phyloP scores from a whole-genome alignment of 2,888 invertebrate species.

The Pocota personata region DNA sequence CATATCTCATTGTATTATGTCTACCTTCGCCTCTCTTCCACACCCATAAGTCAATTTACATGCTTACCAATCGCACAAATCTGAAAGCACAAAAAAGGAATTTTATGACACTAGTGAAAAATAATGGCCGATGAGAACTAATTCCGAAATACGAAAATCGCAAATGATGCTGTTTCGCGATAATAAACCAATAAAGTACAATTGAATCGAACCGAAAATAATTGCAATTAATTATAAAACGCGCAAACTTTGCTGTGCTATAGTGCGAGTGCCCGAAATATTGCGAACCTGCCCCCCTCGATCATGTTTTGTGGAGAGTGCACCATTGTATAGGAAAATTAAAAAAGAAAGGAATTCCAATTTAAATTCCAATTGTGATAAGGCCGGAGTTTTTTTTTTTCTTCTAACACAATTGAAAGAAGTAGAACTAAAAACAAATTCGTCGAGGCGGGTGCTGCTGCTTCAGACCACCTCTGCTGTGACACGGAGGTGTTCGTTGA shows the following conservation, averaged over 20 bases:
- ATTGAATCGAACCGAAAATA: constrained; percentile 51
- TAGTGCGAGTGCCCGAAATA: background rate
- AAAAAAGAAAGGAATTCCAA: constrained; percentile 11
- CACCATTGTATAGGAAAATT: constrained; percentile 11
- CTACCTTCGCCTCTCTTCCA: background rate
- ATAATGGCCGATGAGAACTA: constrained; percentile 70
- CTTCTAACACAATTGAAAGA: background rate
- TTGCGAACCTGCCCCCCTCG: background rate
- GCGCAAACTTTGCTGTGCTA: constrained; percentile 15
- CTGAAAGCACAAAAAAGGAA: constrained; percentile 29
- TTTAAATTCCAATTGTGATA: constrained; percentile 32
- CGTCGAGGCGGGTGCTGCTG: background rate
- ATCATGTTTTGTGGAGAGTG: constrained; percentile 52
- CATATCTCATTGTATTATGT: rapidly evolving
- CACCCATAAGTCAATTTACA: constrained; percentile 53
- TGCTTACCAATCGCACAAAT: constrained; percentile 17
- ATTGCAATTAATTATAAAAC: constrained; percentile 23
- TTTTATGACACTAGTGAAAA: constrained; percentile 72
- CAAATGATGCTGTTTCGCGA: constrained; percentile 67
- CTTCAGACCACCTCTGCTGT: constrained; percentile 1
- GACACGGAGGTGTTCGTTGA: background rate
- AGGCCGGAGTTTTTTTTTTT: constrained; percentile 6
- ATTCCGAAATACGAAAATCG: constrained; percentile 61
- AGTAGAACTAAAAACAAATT: background rate
- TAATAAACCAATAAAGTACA: constrained; percentile 38